Evolutionary conservation across 2,113 vertebrate species (phyloP).

Genomic region (Trichechus manatus): DNA sequence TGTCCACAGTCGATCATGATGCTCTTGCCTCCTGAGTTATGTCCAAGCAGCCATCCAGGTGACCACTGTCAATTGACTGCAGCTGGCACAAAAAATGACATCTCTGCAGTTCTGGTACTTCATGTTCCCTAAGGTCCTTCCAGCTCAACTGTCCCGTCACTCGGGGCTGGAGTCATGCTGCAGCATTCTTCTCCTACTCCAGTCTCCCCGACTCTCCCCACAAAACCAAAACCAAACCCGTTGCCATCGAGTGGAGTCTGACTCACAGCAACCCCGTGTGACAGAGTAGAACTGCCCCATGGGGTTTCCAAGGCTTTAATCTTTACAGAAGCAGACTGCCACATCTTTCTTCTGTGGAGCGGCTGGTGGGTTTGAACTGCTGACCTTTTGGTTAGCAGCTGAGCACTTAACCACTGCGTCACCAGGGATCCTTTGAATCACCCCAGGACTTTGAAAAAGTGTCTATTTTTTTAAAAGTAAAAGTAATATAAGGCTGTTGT

Average conservation of each 20-base stretch:
- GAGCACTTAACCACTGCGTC: no score
- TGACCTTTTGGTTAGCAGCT: no score
- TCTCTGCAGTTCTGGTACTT: background rate
- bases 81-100: background rate
- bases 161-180: background rate
- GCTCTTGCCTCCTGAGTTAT: background rate
- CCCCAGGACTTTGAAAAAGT: background rate
- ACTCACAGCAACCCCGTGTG: no score
- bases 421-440: no score
- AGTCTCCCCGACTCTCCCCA: background rate
- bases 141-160: accelerated
- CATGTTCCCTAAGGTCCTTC: background rate
- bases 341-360: no score
- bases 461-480: background rate
- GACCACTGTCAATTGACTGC: background rate
- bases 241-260: no score
- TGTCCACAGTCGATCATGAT: accelerated
- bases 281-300: no score
- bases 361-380: no score
- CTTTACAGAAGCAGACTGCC: no score
- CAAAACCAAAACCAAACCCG: no score
- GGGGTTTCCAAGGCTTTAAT: no score
- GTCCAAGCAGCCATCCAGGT: accelerated
- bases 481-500: background rate
- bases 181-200: background rate